Conservation (phyloP, 1,140 invertebrate species). For the Musca domestica region DNA sequence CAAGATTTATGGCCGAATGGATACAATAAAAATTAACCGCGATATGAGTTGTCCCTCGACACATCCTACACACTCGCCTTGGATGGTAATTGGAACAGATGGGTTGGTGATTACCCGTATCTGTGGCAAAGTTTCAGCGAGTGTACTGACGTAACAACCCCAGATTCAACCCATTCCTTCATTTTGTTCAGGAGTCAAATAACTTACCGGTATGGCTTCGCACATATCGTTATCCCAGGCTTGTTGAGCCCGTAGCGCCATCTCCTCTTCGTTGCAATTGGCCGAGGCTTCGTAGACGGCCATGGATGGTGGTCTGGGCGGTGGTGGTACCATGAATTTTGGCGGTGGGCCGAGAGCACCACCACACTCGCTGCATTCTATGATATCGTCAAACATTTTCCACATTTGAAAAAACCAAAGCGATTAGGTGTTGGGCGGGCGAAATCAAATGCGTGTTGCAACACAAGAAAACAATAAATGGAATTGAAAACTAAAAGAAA, state of each 20-base stretch:
- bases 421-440: neutral
- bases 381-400: slow-evolving; percentile 41
- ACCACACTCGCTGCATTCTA: slow-evolving; percentile 58
- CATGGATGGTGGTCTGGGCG: slow-evolving; percentile 59
- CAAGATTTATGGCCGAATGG: slow-evolving; percentile 1
- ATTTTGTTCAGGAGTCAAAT: neutral
- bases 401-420: slow-evolving; percentile 39
- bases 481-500: neutral
- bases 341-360: slow-evolving; percentile 61
- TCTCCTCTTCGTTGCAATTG: slow-evolving; percentile 46
- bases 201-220: slow-evolving; percentile 58
- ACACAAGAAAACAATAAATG: slow-evolving; percentile 1
- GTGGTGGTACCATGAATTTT: slow-evolving; percentile 61
- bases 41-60: no score
- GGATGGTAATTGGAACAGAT: slow-evolving; percentile 6
- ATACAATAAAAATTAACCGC: no score
- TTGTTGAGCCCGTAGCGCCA: slow-evolving; percentile 39
- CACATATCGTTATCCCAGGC: slow-evolving; percentile 52
- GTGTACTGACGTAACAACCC: no score
- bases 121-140: no score
- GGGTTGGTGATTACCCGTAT: slow-evolving; percentile 5
- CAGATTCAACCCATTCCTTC: no score
- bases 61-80: no score
- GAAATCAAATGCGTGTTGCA: neutral
- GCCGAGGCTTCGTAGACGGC: slow-evolving; percentile 48